Percentiles rank a stretch among this genome's conserved stretches.
phyloP scores from a whole-genome alignment of 2,113 vertebrate genomes.

The Lophura nycthemera region DNA sequence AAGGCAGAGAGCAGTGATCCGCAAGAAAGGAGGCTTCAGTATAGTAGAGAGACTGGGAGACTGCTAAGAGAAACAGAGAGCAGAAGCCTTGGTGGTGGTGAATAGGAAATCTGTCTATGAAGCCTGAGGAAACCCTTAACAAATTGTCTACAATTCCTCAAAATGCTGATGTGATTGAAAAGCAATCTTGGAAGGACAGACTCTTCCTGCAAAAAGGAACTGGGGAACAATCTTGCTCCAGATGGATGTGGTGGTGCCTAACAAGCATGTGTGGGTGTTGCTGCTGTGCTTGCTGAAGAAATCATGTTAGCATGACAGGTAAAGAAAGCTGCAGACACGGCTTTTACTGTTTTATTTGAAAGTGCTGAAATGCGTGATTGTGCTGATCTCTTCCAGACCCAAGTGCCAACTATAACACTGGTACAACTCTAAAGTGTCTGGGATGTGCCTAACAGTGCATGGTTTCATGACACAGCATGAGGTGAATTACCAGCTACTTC shows the following conservation, averaged over 20 bases:
- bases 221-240: background rate
- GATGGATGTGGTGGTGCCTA: background rate
- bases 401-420: background rate
- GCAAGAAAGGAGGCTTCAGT: background rate
- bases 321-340: background rate
- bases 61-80: background rate
- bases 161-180: background rate
- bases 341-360: background rate
- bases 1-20: background rate
- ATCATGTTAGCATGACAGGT: accelerated
- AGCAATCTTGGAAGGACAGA: background rate
- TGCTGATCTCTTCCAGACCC: background rate
- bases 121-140: background rate
- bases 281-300: background rate
- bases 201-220: too few species aligned
- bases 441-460: background rate
- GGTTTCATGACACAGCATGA: background rate
- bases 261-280: background rate
- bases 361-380: background rate
- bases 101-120: background rate
- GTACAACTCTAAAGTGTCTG: background rate
- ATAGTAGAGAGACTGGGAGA: background rate
- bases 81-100: background rate
- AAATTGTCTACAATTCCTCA: background rate
- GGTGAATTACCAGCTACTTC: background rate